Base-by-base conservation (phyloP, 2,113 vertebrate species). In the Toxotes chatareus region DNA sequence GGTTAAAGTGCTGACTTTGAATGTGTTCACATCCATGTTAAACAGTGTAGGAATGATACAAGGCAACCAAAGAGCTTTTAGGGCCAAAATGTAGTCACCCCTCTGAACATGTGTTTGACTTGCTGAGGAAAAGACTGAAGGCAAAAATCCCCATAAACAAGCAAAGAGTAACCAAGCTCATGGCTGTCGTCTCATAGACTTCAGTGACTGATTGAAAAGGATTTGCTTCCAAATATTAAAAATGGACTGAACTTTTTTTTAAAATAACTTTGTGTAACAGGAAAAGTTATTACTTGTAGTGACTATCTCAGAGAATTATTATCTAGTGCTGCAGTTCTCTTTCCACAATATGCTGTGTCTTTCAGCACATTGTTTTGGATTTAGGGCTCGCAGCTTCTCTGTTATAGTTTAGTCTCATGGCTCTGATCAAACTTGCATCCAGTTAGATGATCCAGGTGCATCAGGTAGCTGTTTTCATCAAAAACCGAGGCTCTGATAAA, bases 1-100 rank as follows among this genome's bases (percentile, higher is more conserved):
- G 70, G 77, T 83, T 34, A 72, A 80, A 74, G 57, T 55, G 51
- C 44, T 84, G 75, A 88, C 16, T 49, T 57, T 69, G 40, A 61
- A 32, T 59, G 49, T 64, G 61, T 72, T 61, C 13, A 51, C 34
- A 44, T 85, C 55, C 61, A 75, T 71, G 32, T 73, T 82, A 67
- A 83, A 83, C 56, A 34, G 53, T 36, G 51, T 6, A 55, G 40
- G 47, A 51, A 67, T 68, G 61, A 65, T 34, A 61, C 67, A 21
- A 72, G 67, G 65, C 46, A 78, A 55, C 19, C 13, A 32, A 32
- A 34, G 6, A 1, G 11, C 14, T 63, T 49, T 65, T 23, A 42
- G 51, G 36, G 67, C 51, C 60, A 70, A 42, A 63, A 64, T 65
- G 44, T 42, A 34, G 4, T 61, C 19, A 51, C 17, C 47, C 64